These are phyloP conservation scores for Globia sparganii DNA, from an alignment of 2,888 invertebrate species.

Conservation along the genomic window DNA sequence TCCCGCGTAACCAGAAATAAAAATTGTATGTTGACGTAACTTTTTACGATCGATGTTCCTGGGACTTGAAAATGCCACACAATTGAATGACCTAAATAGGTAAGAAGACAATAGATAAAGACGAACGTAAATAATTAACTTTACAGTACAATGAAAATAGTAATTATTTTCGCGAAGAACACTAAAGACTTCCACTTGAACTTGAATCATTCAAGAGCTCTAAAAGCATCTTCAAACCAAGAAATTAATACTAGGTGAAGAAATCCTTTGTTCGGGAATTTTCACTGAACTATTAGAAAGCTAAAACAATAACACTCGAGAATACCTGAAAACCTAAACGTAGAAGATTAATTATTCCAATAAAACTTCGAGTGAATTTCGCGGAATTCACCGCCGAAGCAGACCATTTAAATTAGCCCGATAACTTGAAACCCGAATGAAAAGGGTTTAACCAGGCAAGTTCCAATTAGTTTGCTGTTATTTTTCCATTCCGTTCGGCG, in stretches of 20 bases:
- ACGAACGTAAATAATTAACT: background rate
- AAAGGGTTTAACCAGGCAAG: slow-evolving; percentile 88
- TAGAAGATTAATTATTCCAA: slow-evolving; percentile 73
- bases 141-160: background rate
- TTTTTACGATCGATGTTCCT: background rate
- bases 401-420: slow-evolving; percentile 89
- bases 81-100: background rate
- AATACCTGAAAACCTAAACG: slow-evolving; percentile 62
- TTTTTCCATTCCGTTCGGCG: slow-evolving; percentile 86
- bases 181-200: background rate
- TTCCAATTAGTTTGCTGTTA: slow-evolving; percentile 90
- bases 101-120: background rate
- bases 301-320: slow-evolving; percentile 46
- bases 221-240: slow-evolving; percentile 1
- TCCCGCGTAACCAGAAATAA: background rate
- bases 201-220: background rate
- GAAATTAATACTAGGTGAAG: background rate
- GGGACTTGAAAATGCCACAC: background rate
- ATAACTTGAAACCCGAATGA: slow-evolving; percentile 88
- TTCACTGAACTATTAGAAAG: slow-evolving; percentile 20
- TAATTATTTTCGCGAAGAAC: background rate
- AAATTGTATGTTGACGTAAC: background rate
- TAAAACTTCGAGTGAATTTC: slow-evolving; percentile 79
- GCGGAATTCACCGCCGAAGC: slow-evolving; percentile 82
- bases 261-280: slow-evolving; percentile 11